Evolutionary conservation across 2,113 vertebrate species (phyloP).

Genomic region (Rhinoptilus africanus): DNA sequence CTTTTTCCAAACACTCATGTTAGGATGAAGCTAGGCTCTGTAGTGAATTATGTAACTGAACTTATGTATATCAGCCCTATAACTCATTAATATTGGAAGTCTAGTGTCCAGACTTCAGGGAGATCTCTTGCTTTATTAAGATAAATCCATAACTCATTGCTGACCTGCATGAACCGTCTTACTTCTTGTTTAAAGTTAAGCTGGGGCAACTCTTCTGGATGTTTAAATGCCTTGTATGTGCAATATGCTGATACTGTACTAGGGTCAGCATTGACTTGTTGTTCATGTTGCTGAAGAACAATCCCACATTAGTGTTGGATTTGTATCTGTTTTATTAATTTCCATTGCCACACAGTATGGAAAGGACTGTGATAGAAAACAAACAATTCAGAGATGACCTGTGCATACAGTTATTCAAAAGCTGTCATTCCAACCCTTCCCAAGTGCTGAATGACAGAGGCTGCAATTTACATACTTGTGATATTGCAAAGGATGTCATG

Average conservation of each 20-base stretch:
- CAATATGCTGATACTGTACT: not conserved
- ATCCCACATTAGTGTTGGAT: not conserved
- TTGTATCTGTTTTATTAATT: not conserved
- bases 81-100: constrained; percentile 8
- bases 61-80: not conserved
- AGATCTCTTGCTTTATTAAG: not conserved
- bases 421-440: not conserved
- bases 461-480: not conserved
- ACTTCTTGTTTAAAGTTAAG: constrained; percentile 11
- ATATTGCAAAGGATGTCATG: not conserved
- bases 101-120: not conserved
- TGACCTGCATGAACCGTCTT: not conserved
- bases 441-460: not conserved
- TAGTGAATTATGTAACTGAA: not conserved
- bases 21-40: not conserved
- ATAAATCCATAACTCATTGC: not conserved
- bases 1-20: not conserved
- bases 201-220: not conserved
- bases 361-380: not conserved
- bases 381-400: not conserved
- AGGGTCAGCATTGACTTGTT: not conserved
- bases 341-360: not conserved
- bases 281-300: not conserved
- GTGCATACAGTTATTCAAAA: not conserved
- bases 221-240: not conserved